Percentiles rank a stretch among this genome's conserved stretches.
phyloP scores from a whole-genome alignment of 2,797 vertebrate genomes.

The Danio tinwini region DNA sequence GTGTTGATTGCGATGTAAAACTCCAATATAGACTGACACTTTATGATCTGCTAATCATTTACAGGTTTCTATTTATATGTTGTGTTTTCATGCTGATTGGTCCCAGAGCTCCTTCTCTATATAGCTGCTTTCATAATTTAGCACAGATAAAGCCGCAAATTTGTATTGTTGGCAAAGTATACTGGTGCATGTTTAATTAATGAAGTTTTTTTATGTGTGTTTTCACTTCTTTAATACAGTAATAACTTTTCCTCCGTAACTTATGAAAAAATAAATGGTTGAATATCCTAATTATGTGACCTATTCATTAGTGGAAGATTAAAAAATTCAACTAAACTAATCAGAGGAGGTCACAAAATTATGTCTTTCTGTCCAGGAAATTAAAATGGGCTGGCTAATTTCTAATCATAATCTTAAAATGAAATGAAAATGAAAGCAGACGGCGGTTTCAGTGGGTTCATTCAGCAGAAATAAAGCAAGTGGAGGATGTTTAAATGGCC shows the following conservation, averaged over 20 bases:
- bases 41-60: slow-evolving; percentile 2
- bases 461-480: not conserved
- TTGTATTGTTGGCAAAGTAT: not conserved
- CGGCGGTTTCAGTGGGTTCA: slow-evolving; percentile 14
- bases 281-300: slow-evolving; percentile 7
- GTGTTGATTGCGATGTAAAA: not conserved
- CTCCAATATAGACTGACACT: not conserved
- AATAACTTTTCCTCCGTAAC: not conserved
- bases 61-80: slow-evolving; percentile 2
- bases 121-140: not conserved
- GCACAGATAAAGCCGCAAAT: not conserved
- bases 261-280: slow-evolving; percentile 1
- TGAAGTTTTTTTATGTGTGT: slow-evolving; percentile 10
- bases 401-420: slow-evolving; percentile 26
- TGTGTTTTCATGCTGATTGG: not conserved
- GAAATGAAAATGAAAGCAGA: slow-evolving; percentile 54
- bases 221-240: slow-evolving; percentile 27
- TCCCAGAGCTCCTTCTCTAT: not conserved
- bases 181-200: slow-evolving; percentile 24
- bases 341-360: not conserved
- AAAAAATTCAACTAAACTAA: not conserved
- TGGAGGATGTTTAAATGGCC: not conserved
- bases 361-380: slow-evolving; percentile 17
- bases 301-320: slow-evolving; percentile 10
- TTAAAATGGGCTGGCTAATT: slow-evolving; percentile 17